A percentile compares a stretch with the other conserved stretches of the same genome.
Conservation (phyloP, 2,888 invertebrate species). For the Drosophila paracracens region DNA sequence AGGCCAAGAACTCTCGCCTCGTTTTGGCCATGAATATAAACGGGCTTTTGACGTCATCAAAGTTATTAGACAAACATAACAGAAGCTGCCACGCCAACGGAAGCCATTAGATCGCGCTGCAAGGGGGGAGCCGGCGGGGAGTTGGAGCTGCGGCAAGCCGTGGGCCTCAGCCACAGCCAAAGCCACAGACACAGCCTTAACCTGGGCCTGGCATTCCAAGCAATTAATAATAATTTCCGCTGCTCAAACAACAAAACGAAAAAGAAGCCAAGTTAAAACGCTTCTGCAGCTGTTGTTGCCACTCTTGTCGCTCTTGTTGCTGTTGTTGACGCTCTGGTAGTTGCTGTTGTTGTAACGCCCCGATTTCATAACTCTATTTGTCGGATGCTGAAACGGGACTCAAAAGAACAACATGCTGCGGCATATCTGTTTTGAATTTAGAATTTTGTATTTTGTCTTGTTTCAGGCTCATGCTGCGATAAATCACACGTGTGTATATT, state of each 20-base stretch:
- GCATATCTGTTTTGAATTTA: conserved; percentile 22
- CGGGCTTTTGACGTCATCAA: conserved; percentile 71
- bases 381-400: conserved; percentile 43
- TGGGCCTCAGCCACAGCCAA: neutral
- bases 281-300: conserved; percentile 36
- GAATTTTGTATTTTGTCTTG: conserved; percentile 31
- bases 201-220: conserved; percentile 66
- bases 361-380: conserved; percentile 48
- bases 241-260: conserved; percentile 46
- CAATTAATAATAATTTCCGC: conserved; percentile 83
- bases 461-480: neutral
- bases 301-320: neutral
- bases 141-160: conserved; percentile 16
- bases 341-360: conserved; percentile 12
- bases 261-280: conserved; percentile 50
- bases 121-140: neutral
- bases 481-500: neutral
- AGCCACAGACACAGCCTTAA: conserved; percentile 4
- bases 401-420: conserved; percentile 10
- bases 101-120: conserved; percentile 63
- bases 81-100: conserved; percentile 71
- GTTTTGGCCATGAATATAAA: conserved; percentile 71
- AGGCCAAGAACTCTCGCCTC: conserved; percentile 68
- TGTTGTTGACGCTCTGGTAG: conserved; percentile 15
- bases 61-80: conserved; percentile 55